phyloP scores from a whole-genome alignment of 1,140 invertebrate genomes.

The Orchestia grillus region DNA sequence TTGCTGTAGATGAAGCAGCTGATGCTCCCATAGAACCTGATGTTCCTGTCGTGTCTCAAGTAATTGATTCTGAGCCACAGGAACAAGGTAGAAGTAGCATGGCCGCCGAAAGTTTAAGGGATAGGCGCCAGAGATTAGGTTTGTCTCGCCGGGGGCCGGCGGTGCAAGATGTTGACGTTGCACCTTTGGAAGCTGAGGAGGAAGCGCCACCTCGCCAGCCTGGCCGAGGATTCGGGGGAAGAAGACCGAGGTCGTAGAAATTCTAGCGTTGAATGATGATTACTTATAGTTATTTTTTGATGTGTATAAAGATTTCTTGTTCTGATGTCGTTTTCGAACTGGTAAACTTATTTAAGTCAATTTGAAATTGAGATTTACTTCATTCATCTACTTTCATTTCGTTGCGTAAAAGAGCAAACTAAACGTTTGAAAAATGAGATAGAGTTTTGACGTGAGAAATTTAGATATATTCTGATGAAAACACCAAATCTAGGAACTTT shows the following conservation, averaged over 20 bases:
- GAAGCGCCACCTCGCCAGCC: background rate
- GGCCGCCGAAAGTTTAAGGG: background rate
- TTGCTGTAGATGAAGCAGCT: background rate
- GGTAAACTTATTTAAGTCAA: background rate
- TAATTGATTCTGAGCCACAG: background rate
- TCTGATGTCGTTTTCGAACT: background rate
- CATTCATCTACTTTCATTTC: background rate
- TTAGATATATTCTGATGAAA: background rate
- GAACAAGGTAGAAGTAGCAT: background rate
- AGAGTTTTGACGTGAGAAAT: background rate
- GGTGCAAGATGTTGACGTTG: background rate
- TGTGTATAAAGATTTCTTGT: background rate
- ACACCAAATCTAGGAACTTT: background rate
- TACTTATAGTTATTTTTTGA: background rate
- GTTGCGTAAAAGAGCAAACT: background rate
- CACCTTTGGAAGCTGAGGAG: slow-evolving; percentile 59
- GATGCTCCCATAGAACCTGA: background rate
- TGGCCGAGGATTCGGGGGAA: slow-evolving; percentile 31
- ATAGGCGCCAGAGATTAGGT: slow-evolving; percentile 18
- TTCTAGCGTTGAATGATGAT: background rate
- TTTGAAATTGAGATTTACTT: background rate
- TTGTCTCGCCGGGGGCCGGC: slow-evolving; percentile 17
- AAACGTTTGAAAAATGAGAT: background rate
- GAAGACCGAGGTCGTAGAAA: slow-evolving; percentile 21
- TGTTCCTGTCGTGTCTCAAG: background rate